These are phyloP conservation scores for Triplophysa tibetana DNA, from an alignment of 2,113 vertebrate species.

Conservation along the genomic window DNA sequence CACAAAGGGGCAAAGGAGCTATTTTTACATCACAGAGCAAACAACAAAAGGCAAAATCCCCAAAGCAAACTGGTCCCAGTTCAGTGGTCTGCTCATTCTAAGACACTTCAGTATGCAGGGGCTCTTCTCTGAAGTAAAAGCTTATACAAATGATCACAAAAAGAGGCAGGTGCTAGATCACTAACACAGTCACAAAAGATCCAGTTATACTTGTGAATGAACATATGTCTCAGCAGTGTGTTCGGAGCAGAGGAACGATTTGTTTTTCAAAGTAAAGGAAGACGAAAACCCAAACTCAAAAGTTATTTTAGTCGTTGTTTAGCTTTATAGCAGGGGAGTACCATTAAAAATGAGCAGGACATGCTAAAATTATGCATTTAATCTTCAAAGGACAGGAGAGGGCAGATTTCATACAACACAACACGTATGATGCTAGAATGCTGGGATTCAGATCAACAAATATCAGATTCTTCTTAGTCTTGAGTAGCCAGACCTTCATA, in stretches of 20 bases:
- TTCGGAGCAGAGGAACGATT: background rate
- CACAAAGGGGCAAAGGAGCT: slow-evolving; percentile 45
- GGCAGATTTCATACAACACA: background rate
- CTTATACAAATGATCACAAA: too few species aligned
- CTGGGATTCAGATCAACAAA: background rate
- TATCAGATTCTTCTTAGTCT: background rate
- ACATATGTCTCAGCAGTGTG: background rate
- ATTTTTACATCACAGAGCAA: slow-evolving; percentile 52
- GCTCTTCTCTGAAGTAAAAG: slow-evolving; percentile 13
- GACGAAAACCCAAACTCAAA: too few species aligned
- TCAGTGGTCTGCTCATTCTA: slow-evolving; percentile 43
- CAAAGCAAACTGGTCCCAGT: slow-evolving; percentile 47
- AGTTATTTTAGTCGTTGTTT: too few species aligned
- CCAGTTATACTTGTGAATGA: too few species aligned
- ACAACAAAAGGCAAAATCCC: slow-evolving; percentile 45
- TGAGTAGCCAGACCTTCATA: too few species aligned
- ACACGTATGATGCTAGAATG: background rate
- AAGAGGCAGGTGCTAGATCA: background rate
- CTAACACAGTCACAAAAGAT: too few species aligned
- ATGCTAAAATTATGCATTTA: background rate
- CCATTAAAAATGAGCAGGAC: too few species aligned
- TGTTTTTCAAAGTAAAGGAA: too few species aligned
- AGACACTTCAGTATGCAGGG: slow-evolving; percentile 12
- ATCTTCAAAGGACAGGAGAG: slow-evolving; percentile 9
- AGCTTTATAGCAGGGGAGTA: too few species aligned